Evolutionary conservation across 2,113 vertebrate genomes (phyloP).

Genomic region (Corythaixoides concolor): DNA sequence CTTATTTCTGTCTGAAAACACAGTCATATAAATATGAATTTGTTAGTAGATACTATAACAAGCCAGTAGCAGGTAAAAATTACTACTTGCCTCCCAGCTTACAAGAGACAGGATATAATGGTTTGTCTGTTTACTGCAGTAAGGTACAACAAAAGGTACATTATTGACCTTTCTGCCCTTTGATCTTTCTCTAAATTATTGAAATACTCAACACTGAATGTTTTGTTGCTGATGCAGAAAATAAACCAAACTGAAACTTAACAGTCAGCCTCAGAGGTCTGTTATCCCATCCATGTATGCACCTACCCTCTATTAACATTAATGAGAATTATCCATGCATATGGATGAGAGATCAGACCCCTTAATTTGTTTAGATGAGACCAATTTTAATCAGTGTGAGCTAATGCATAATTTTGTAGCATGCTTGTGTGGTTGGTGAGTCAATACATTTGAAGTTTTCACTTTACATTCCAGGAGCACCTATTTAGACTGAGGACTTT

Average conservation of each 20-base stretch:
- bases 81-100: neutral
- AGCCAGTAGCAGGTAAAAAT: neutral
- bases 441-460: neutral
- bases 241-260: neutral
- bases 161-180: neutral
- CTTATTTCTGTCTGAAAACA: neutral
- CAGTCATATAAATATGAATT: neutral
- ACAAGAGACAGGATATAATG: neutral
- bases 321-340: neutral
- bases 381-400: conserved; percentile 43
- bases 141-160: neutral
- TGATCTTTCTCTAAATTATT: neutral
- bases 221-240: neutral
- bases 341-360: conserved; percentile 35
- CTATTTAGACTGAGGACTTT: neutral
- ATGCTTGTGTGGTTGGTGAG: neutral
- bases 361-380: conserved; percentile 54
- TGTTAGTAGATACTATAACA: neutral
- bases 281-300: neutral
- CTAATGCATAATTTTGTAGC: neutral
- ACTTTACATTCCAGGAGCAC: neutral
- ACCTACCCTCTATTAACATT: neutral
- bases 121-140: neutral
- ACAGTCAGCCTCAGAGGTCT: neutral
- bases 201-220: neutral